A percentile compares a stretch with the other conserved stretches of the same genome.
Evolutionary conservation across 2,797 vertebrate species (phyloP).

Genomic region (Acanthis flammea): DNA sequence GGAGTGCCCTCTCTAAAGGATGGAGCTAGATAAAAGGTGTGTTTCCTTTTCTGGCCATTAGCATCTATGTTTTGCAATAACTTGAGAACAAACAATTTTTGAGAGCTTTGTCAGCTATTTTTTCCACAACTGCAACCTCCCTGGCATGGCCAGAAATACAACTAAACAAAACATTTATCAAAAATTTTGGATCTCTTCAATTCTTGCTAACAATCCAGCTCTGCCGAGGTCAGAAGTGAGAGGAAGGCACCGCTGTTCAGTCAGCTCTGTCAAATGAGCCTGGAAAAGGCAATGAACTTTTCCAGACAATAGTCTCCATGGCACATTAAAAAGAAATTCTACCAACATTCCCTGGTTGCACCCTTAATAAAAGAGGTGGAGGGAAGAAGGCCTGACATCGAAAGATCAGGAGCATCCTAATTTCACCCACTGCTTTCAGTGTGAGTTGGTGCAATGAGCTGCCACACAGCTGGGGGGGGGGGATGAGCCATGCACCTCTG

Average conservation of each 20-base stretch:
- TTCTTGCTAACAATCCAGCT: neutral
- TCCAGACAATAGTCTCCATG: neutral
- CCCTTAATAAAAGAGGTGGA: neutral
- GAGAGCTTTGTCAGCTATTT: neutral
- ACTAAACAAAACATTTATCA: neutral
- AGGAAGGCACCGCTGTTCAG: neutral
- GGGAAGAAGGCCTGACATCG: neutral
- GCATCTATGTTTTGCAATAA: neutral
- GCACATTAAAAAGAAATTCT: neutral
- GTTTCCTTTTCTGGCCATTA: neutral
- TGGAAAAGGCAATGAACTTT: neutral
- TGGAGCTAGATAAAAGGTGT: neutral
- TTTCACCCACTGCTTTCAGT: neutral
- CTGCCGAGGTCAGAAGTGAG: neutral
- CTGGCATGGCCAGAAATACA: neutral
- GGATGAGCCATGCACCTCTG: neutral
- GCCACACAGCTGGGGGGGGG: neutral
- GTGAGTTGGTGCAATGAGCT: neutral
- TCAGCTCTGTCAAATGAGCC: neutral
- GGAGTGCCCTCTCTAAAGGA: neutral
- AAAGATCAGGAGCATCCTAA: neutral
- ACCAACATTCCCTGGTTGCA: fast-evolving
- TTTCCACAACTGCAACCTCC: neutral
- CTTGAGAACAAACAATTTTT: neutral
- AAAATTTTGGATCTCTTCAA: neutral